Conservation (phyloP, 30 jellyfish, hydroid and myxozoan species). For the Aurelia sp. region DNA sequence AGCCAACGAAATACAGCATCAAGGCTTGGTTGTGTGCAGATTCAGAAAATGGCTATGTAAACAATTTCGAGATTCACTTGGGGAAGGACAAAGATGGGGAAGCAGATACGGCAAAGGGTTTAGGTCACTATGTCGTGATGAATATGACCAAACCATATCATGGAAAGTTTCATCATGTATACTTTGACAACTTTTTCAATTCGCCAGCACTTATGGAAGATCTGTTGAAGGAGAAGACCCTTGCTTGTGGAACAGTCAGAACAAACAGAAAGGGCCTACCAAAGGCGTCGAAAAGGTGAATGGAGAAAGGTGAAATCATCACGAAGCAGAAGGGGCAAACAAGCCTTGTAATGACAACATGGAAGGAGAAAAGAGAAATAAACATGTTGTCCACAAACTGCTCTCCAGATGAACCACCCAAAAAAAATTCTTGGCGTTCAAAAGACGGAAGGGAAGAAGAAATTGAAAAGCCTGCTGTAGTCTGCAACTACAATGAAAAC, state of each 20-base stretch:
- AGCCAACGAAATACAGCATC: conserved; percentile 51
- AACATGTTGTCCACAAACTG: not conserved
- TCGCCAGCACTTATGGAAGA: conserved; percentile 16
- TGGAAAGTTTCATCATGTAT: conserved; percentile 22
- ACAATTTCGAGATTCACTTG: conserved; percentile 4
- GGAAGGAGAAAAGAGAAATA: conserved; percentile 12
- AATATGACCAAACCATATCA: conserved; percentile 22
- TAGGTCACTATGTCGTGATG: conserved; percentile 43
- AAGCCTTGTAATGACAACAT: conserved; percentile 20
- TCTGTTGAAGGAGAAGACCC: conserved; percentile 8
- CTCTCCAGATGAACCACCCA: conserved; percentile 30
- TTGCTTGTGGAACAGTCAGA: conserved; percentile 45
- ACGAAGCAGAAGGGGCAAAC: conserved; percentile 10
- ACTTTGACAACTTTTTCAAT: conserved; percentile 31
- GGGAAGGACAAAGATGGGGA: conserved; percentile 29
- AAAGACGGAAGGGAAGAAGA: conserved; percentile 25
- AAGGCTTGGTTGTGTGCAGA: conserved; percentile 47
- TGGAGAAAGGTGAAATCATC: not conserved
- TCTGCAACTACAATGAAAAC: not conserved
- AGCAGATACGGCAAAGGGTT: conserved; percentile 25
- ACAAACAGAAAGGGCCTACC: conserved; percentile 49
- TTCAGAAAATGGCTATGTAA: conserved; percentile 19
- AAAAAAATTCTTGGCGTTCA: not conserved
- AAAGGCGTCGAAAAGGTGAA: not conserved
- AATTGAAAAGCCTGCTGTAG: conserved; percentile 23